Percentiles rank a stretch among this genome's conserved stretches.
Evolutionary conservation across 2,888 invertebrate genomes (phyloP).

Genomic region (Netelia inedita): DNA sequence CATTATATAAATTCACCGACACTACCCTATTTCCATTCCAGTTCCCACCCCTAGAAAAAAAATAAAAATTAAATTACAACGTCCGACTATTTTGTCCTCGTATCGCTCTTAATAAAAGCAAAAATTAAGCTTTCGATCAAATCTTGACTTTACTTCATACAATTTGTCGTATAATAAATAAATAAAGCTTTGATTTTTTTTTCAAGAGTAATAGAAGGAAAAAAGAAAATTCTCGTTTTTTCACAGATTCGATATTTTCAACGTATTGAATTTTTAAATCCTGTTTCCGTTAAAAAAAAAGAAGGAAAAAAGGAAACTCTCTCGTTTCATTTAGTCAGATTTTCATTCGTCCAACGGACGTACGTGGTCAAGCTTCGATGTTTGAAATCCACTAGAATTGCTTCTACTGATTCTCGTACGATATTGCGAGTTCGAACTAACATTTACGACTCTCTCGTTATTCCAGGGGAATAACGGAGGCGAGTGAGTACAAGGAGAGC

Average conservation of each 20-base stretch:
- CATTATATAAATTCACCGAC: constrained; percentile 63
- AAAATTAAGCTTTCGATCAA: no score
- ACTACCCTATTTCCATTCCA: constrained; percentile 5
- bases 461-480: background rate
- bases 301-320: background rate
- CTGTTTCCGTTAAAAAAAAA: no score
- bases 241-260: no score
- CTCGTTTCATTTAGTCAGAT: background rate
- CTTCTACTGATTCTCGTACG: background rate
- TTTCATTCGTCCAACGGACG: background rate
- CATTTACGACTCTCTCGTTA: background rate
- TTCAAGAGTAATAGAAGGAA: no score
- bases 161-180: no score
- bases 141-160: no score
- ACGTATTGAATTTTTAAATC: no score
- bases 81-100: no score
- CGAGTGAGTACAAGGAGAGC: no score
- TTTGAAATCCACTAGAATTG: background rate
- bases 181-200: no score
- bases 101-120: no score
- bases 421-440: background rate
- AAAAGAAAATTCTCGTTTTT: no score
- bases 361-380: background rate
- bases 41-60: background rate
- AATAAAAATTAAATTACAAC: background rate